Evolutionary conservation across 2,113 vertebrate genomes (phyloP), one percentile per base, ranked within the genome.

Genomic region (Colinus virginianus): DNA sequence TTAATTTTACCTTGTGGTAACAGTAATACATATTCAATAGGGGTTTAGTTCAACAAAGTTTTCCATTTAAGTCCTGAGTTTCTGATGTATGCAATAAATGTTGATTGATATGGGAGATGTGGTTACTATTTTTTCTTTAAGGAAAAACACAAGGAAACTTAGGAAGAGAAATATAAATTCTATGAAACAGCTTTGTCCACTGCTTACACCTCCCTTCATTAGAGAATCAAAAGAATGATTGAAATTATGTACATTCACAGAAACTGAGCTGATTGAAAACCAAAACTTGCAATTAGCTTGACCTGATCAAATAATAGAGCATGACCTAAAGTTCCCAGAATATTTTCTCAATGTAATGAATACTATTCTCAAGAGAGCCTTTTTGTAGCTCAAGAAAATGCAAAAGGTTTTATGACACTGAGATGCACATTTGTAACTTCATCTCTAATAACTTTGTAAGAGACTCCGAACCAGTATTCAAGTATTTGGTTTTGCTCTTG

Each of bases 101-200:
- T 6, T 64, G 40, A 61, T 13, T 22, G 0, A 48, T 2, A 11
- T 55, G 19, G 21, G 18, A 56, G n/a, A 56, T 56, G 8, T 32
- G 17, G n/a, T 56, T 30, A 40, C 11, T 55, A 32, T 30, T 25
- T 28, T 13, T 53, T 84, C 76, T 82, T 13, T 1, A 38, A 64
- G 28, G 18, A 40, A 36, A 1, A 3, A 46, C 19, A 43, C 56
- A 11, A 0, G 1, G 7, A 12, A 45, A 38, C 11, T 21, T 64
- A 25, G 17, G 25, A 70, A 40, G 34, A 63, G 17, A 80, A 75
- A 69, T 34, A 40, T 18, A 38, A 68, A 1, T 25, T 13, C 21
- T 34, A 2, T 43, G 45, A 28, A 20, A 13, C 7, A 6, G 2
- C 6, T 56, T 71, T 28, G 3, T 40, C 30, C 13, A 2, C 30